A percentile compares a stretch with the other conserved stretches of the same genome.
Evolutionary conservation across 1,140 invertebrate species (phyloP).

Genomic region (Vollenhovia emeryi): DNA sequence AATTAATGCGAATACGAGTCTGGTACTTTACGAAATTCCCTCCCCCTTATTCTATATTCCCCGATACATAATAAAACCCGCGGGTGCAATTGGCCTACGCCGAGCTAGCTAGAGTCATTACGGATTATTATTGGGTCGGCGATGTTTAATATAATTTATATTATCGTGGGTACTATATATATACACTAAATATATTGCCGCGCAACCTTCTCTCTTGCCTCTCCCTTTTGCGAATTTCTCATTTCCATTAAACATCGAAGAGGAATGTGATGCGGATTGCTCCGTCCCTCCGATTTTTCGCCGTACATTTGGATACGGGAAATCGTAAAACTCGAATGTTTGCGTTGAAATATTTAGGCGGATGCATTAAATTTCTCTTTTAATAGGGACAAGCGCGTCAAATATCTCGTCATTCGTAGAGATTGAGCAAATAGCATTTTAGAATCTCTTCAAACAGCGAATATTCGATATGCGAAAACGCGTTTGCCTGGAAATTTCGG

Average conservation of each 20-base stretch:
- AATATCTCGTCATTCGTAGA: slow-evolving; percentile 40
- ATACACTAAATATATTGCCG: slow-evolving; percentile 29
- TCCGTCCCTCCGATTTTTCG: background rate
- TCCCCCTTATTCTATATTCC: slow-evolving; percentile 41
- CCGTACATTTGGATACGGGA: background rate
- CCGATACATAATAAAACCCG: slow-evolving; percentile 58
- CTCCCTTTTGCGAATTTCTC: slow-evolving; percentile 27
- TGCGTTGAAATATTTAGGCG: slow-evolving; percentile 38
- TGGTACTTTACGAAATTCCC: slow-evolving; percentile 63
- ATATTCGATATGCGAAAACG: background rate
- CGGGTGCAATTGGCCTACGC: slow-evolving; percentile 37
- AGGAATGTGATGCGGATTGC: background rate
- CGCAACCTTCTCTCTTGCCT: background rate
- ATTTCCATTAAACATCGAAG: slow-evolving; percentile 6
- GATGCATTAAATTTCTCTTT: slow-evolving; percentile 10
- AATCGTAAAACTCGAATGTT: slow-evolving; percentile 17
- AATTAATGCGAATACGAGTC: slow-evolving; percentile 68
- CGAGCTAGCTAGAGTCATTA: slow-evolving; percentile 24
- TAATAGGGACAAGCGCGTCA: background rate
- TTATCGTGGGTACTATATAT: background rate
- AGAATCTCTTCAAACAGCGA: slow-evolving; percentile 28
- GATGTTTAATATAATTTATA: slow-evolving; percentile 54
- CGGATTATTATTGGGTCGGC: slow-evolving; percentile 42
- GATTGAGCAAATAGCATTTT: slow-evolving; percentile 46
- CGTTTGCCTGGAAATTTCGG: slow-evolving; percentile 12